Evolutionary conservation across 64 coral and sea anemone species (phyloP), one percentile per base, ranked within the genome.

Genomic region (Montipora efflorescens): DNA sequence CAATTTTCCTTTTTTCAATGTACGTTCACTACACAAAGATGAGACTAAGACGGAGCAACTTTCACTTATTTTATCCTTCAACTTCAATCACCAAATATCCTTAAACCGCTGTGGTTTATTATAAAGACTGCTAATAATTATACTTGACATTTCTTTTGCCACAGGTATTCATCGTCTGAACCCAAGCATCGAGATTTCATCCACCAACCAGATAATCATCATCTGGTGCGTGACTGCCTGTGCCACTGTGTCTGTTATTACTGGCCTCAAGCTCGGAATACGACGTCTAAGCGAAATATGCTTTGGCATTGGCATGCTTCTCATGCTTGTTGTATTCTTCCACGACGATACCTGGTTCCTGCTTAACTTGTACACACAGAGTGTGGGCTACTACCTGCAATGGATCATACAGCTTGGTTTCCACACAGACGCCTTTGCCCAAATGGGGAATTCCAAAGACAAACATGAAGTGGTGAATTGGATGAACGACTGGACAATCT

Each of bases 321-420:
- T 88, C n/a, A 75, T 88, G 69, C 74, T 88, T 28, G 86, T 88
- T 61, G 86, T 88, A n/a, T 88, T 88, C 70, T 88, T 88, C 70
- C 75, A 88, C 67, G 86, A 88, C 19, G 86, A 88, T 68, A 88
- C 86, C 13, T 88, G 86, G 86, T 88, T 75, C 86, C 46, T 88
- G 12, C 45, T 88, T 68, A 88, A 88, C 70, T 22, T 88, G 70
- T 88, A 75, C 69, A 20, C n/a, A 8, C 86, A 88, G 86, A 88
- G 86, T 55, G 25, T 25, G 1, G 86, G 86, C 86, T 88, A 88
- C 70, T 88, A 88, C 48, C n/a, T 88, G 8, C 86, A 88, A 69
- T 88, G 86, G 86, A 76, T 88, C 18, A 77, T 88, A 59, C 86
- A 88, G 70, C 68, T 88, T 19, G 86, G 86, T 47, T 88, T 88